Evolutionary conservation across 2,888 invertebrate species (phyloP).

Genomic region (Myopa tessellatipennis): DNA sequence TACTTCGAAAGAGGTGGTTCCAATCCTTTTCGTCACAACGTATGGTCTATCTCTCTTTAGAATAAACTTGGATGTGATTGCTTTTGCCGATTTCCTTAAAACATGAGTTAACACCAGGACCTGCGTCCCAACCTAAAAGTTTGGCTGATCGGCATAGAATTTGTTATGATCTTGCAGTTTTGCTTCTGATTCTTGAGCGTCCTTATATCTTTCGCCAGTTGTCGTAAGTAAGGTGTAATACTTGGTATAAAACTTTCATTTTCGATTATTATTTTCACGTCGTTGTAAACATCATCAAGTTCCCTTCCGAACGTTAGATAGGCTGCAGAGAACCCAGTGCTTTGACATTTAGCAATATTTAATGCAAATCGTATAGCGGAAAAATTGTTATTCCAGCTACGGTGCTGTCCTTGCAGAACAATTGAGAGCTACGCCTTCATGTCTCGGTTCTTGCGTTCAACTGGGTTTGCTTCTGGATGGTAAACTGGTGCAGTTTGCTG

Average conservation of each 20-base stretch:
- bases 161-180: constrained; percentile 49
- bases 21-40: constrained; percentile 45
- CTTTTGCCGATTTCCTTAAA: constrained; percentile 49
- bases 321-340: constrained; percentile 58
- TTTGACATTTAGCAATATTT: constrained; percentile 56
- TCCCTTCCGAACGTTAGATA: constrained; percentile 62
- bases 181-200: constrained; percentile 46
- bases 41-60: constrained; percentile 59
- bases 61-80: constrained; percentile 53
- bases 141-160: constrained; percentile 43
- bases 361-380: constrained; percentile 55
- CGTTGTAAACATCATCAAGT: constrained; percentile 54
- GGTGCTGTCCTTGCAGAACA: constrained; percentile 42
- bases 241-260: constrained; percentile 50
- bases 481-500: constrained; percentile 44
- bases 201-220: constrained; percentile 13
- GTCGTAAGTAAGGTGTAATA: constrained; percentile 41
- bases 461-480: constrained; percentile 47
- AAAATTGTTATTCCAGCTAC: constrained; percentile 45
- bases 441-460: constrained; percentile 23
- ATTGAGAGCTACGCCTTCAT: constrained; percentile 37
- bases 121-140: constrained; percentile 50
- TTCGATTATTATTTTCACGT: constrained; percentile 51
- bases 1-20: constrained; percentile 46
- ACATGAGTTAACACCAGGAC: constrained; percentile 49